Base-by-base conservation (phyloP, 1,140 invertebrate genomes). In the Drosophila athabasca region DNA sequence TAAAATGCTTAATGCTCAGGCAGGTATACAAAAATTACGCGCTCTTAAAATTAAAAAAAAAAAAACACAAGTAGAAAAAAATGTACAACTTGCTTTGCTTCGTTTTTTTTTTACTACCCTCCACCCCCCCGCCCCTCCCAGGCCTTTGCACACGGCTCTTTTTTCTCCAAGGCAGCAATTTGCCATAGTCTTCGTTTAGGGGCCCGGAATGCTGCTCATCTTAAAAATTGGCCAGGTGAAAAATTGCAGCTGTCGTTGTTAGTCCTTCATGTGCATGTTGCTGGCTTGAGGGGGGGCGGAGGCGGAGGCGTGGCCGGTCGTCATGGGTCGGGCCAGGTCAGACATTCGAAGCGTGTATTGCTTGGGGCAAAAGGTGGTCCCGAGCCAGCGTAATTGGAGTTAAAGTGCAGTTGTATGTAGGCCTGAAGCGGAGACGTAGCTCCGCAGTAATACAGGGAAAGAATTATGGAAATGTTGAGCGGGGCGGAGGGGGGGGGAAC, bases 221-320 rank as follows among this genome's bases (percentile, higher is more conserved):
- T 90, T 85, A 61, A 88, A 88, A 88, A 88, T 84, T 89, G 80
- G 53, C 83, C 88, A 90, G 88, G 80, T 90, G 88, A 90, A 90
- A 90, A 88, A 90, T 85, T 90, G 88, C 88, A 90, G 88, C 88
- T 90, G 88, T 84, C 78, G 83, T 76, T 82, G 71, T 75, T 75
- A 77, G 83, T 73, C 44, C 61, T 52, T 29, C 74, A 24, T 52
- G 57, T 76, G 59, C 57, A 15, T 51, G 54, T 19, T 13, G 31
- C 72, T 13, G 61, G 31, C 31, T 8, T 31, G 31, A 5, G 4
- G 2, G 24, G 24, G 24, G 24, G 4, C 5, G 24, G 24, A 4
- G 4, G 24, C 24, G 24, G 26, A 50, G 67, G 54, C 54, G 41
- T n/a, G 9, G 11, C 35, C 17, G 17, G 17, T 19, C 1, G 17